Evolutionary conservation across 2,888 invertebrate species (phyloP), one percentile per base, ranked within the genome.

Genomic region (Keiferia lycopersicella): DNA sequence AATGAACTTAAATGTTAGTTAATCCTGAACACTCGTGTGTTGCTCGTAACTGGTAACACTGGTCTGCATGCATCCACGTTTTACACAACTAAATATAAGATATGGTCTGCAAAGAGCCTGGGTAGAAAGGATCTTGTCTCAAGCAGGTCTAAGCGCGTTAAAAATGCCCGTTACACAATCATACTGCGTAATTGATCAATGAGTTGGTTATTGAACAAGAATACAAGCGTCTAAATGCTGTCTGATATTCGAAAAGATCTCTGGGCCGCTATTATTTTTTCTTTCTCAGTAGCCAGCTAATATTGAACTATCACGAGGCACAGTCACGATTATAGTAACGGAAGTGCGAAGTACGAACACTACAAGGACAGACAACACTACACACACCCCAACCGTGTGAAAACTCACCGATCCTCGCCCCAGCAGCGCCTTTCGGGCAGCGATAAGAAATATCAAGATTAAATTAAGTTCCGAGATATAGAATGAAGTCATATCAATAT

Each of bases 391-490:
- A 80, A 79, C 78, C 75, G 68, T 66, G 66, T 62, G 67, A 62
- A 73, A 77, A 94, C 94, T 94, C 92, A 94, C 94, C 94, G 73
- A 94, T 94, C 78, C 94, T 84, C 67, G 94, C 94, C 73, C 94
- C 94, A 73, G 94, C 94, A 74, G 94, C 94, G 89, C 93, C 93
- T 93, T 89, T 78, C 73, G 73, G 81, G 74, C 78, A 83, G 87
- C 86, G 77, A 79, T 75, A 82, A 78, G 73, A 77, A 82, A 83
- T 74, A 73, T 73, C 79, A 82, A 81, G 74, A 69, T 70, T 79
- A 53, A 20, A 53, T 56, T 56, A 56, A 30, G 30, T 30, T 56
- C 16, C n/a, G n/a, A 26, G 26, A 30, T 12, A 34, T 56, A 56
- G 26, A 34, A n/a, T 10, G 1, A 22, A 14, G 8, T 26, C n/a